Evolutionary conservation across 2,113 vertebrate genomes (phyloP).

Genomic region (Chamaea fasciata): DNA sequence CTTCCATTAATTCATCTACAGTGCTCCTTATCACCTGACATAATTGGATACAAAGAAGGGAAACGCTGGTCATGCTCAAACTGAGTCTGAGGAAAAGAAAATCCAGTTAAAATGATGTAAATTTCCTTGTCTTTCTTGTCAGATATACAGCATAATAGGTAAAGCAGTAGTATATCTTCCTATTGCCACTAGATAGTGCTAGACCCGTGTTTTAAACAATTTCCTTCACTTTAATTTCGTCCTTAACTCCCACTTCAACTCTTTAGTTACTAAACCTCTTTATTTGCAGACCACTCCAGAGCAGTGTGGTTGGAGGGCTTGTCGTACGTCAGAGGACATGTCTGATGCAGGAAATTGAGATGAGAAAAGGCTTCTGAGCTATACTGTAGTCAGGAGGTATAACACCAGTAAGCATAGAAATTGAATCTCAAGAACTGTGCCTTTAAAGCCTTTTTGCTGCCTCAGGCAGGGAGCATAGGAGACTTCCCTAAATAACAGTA

Average conservation of each 20-base stretch:
- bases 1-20: background rate
- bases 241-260: background rate
- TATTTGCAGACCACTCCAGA: slow-evolving; percentile 29
- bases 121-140: background rate
- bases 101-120: background rate
- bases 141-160: background rate
- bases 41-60: background rate
- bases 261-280: background rate
- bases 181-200: slow-evolving; percentile 44
- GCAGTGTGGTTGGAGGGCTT: slow-evolving; percentile 9
- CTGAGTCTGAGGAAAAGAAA: background rate
- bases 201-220: slow-evolving; percentile 4
- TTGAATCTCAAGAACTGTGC: background rate
- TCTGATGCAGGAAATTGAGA: slow-evolving; percentile 8
- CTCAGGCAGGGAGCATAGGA: background rate
- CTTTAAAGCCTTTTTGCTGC: background rate
- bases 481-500: background rate
- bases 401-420: background rate
- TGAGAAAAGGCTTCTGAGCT: background rate
- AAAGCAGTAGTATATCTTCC: background rate
- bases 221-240: background rate
- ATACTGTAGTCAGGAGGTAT: background rate
- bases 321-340: background rate
- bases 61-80: background rate
- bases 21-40: background rate